Evolutionary conservation across 2,797 vertebrate genomes (phyloP), one percentile per base, ranked within the genome.

Genomic region (Tadarida brasiliensis): DNA sequence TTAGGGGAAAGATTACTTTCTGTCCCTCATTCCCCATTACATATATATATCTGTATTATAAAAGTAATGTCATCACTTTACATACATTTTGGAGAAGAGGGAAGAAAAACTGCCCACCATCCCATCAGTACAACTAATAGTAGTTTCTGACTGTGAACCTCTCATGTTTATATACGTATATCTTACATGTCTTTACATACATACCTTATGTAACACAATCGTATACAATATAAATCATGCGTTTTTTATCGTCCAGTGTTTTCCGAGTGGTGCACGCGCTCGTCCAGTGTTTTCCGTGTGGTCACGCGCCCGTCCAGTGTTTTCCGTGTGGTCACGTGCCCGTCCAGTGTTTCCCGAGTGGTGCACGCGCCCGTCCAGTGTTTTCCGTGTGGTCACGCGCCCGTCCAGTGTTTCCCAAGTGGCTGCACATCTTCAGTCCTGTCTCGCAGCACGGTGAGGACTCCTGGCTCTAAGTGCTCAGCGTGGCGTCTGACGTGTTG

Each of bases 41-140:
- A 71, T 54, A n/a, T 39, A 3, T 61, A 10, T 54, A 11, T 63
- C 9, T 87, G 76, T 94, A 51, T 85, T 82, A 51, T 65, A 80
- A 83, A 94, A 82, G 57, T 90, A 87, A 47, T 24, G 5, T 68
- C 12, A 20, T 84, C 59, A 61, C 49, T 73, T 94, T 77, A 51
- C 81, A 73, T 65, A 85, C 63, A 74, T 59, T 97, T 59, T 78
- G 39, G 76, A 94, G 35, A 73, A 81, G 65, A 91, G 81, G 59
- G 63, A 89, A 81, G 78, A 87, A 87, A 93, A 74, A 78, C 39
- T 47, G 33, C 26, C 85, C 30, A 19, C 14, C 71, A 26, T 57
- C 71, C 63, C 26, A 76, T 85, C 33, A 76, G 65, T 91, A 86
- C 61, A 82, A 56, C 63, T 63, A 83, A 73, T 57, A 90, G 78